Base-by-base conservation (phyloP, 2,888 invertebrate species). In the Vannuccia rotundouncinata region DNA sequence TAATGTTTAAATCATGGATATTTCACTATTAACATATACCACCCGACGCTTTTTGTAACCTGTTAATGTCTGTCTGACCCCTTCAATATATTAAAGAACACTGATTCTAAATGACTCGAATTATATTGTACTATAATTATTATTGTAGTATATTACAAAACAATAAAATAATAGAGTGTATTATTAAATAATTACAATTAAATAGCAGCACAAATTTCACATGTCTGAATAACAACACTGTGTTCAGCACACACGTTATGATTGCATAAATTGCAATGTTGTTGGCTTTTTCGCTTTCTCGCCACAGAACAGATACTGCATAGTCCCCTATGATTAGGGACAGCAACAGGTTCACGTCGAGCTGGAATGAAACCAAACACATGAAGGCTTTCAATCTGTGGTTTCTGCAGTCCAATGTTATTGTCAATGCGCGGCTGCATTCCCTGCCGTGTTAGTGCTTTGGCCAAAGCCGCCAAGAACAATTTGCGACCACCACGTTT, bases 361-460 rank as follows among this genome's bases (percentile, higher is more conserved):
- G 25, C 25, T 66, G 66, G 66, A 66, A 66, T 27, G 66, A 66
- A 66, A 45, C 45, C 45, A 45, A 45, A 45, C 45, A 45, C 45
- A 45, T 45, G 17, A 45, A 66, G 66, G 66, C 66, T 66, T 66
- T 66, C 66, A 66, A 22, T 5, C 66, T 66, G 66, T 66, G 10
- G 66, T 66, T 66, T 66, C 66, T 66, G 66, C 66, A n/a, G 66
- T 66, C 66, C 25, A 66, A 66, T 66, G 45, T 66, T 66, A 66
- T 66, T 66, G 66, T 66, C 66, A 66, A n/a, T 22, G 25, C 22
- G 66, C 66, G 22, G 10, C 25, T 66, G 66, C 66, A 66, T 66
- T 66, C 66, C 66, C 66, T 66, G 25, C 66, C 66, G 2, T 66
- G 25, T 66, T 66, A 66, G 66, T 66, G 66, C 66, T 66, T 66